phyloP scores from a whole-genome alignment of 2,113 vertebrate genomes.

The Limnothrissa miodon region DNA sequence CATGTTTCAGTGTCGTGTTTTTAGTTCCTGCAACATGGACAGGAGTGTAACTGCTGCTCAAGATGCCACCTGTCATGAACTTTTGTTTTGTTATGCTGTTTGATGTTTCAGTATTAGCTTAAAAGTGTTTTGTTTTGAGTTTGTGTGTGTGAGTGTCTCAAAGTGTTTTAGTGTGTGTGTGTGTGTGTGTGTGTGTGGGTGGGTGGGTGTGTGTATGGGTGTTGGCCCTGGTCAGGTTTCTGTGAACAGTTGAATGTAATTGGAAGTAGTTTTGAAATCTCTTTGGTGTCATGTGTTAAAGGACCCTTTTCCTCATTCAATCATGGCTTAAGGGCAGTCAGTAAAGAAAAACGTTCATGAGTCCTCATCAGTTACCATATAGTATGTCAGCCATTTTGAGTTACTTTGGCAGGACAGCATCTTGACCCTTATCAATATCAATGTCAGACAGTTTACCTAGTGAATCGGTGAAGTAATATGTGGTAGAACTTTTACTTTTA shows the following conservation, averaged over 20 bases:
- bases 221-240: conserved; percentile 12
- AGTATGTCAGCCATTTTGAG: not conserved
- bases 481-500: not conserved
- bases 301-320: not conserved
- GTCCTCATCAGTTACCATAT: not conserved
- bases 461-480: not conserved
- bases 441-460: not conserved
- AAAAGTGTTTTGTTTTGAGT: not conserved
- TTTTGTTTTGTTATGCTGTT: not conserved
- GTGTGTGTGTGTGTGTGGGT: not conserved
- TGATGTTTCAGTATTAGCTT: not conserved
- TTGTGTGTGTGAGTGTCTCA: no score
- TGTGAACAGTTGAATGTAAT: conserved; percentile 1
- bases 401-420: not conserved
- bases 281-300: not conserved
- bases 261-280: not conserved
- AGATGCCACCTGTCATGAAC: not conserved
- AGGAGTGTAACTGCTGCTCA: not conserved
- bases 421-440: not conserved
- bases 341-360: not conserved
- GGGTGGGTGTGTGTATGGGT: not conserved
- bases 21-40: not conserved
- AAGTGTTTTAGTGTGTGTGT: no score
- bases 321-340: not conserved
- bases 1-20: not conserved